Base-by-base conservation (phyloP, 2,797 vertebrate species). In the Anguilla anguilla region DNA sequence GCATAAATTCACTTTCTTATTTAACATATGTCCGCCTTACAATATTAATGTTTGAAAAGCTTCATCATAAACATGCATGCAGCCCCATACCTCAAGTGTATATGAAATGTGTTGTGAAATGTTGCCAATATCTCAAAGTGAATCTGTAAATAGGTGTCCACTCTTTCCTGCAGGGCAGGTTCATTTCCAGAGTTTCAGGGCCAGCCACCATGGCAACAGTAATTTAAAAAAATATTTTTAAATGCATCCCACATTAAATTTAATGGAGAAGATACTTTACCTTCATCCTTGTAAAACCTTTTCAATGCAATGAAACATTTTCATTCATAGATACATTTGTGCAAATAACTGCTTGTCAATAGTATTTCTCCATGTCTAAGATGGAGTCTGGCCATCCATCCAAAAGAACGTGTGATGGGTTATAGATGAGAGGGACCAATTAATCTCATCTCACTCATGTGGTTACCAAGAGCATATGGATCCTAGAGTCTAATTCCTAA, bases 371-470 rank as follows among this genome's bases (percentile, higher is more conserved):
- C 81, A 51, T 83, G 10, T n/a, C 11, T 17, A 57, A 19, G 39
- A 77, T 77, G 13, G 7, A 77, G 43, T 19, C 31, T 77, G 35
- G 13, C 13, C 35, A 19, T 19, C 19, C 43, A 43, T 77, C 39
- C 0, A 74, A 46, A 77, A 77, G 74, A 49, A 51, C 25, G n/a
- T 51, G 22, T 3, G 10, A 51, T 82, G 79, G 46, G 51, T 17
- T 59, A 35, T 31, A 49, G 84, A 85, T 67, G 43, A 64, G 59
- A 67, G 22, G 43, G 61, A 67, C 25, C 64, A 67, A 64, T 85
- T 67, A 43, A 67, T 61, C 53, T 35, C 57, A 35, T 35, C 82
- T 49, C 81, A 87, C 61, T 15, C 86, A 83, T 59, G 35, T 84
- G 51, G 69, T 64, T 67, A 25, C 74, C 67, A 35, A 67, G 6